These are phyloP conservation scores for Cydia splendana DNA, from an alignment of 1,140 invertebrate species.

Conservation along the genomic window DNA sequence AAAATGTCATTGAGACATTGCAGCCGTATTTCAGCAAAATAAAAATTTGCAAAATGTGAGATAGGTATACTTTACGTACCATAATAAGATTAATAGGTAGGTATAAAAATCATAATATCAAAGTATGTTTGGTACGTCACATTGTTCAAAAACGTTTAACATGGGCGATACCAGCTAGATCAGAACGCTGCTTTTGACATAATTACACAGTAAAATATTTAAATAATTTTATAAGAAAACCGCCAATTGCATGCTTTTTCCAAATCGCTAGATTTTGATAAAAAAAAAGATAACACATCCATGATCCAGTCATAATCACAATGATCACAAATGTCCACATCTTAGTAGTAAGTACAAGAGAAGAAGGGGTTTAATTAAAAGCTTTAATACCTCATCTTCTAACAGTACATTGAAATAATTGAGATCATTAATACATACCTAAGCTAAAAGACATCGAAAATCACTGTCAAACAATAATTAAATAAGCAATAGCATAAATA, in stretches of 20 bases:
- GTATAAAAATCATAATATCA: no score
- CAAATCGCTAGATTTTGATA: neutral
- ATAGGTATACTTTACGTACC: no score
- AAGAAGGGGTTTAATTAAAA: conserved; percentile 12
- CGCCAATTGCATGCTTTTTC: neutral
- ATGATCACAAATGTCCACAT: conserved; percentile 10
- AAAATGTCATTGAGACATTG: neutral
- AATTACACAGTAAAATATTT: no score
- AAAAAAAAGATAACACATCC: neutral
- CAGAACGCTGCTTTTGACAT: no score
- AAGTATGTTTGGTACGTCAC: no score
- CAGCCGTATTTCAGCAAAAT: no score
- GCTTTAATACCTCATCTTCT: neutral
- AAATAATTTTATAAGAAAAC: neutral
- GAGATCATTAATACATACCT: conserved; percentile 28
- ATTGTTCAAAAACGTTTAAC: no score
- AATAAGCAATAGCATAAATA: conserved; percentile 20
- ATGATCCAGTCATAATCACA: neutral
- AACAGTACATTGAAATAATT: conserved; percentile 24
- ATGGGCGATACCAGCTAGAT: no score
- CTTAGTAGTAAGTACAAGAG: conserved; percentile 16
- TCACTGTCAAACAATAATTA: conserved; percentile 15
- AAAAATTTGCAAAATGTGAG: no score
- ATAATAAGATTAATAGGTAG: no score
- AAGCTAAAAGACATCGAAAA: conserved; percentile 26